Evolutionary conservation across 2,888 invertebrate species (phyloP), one percentile per base, ranked within the genome.

Genomic region (Papilio elwesi): DNA sequence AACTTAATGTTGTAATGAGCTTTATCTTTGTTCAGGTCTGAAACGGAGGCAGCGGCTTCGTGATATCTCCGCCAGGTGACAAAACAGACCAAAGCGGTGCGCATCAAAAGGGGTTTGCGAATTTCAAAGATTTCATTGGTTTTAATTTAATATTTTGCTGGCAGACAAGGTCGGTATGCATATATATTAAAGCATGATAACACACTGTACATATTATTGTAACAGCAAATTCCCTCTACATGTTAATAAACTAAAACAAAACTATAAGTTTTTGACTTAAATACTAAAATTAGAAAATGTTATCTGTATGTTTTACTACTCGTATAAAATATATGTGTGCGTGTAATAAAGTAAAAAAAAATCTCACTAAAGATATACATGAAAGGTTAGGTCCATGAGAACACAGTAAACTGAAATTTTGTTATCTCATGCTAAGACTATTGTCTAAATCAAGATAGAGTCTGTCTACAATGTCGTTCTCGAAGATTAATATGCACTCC

Each of bases 1-100:
- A 86, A 86, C 83, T 87, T 86, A 84, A 85, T 83, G 85, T 84
- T 84, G 86, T 87, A 88, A 87, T 85, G 82, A 87, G 88, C 86
- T 88, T 86, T 84, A 82, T 83, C 81, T 79, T 75, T 75, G 74
- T 76, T 77, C 71, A 75, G 76, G 76, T 77, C 77, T 81, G 78
- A 79, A 82, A 80, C 77, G 75, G 77, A 76, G 64, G 70, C 26
- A 26, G 26, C 76, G 75, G 76, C 78, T 78, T 78, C 75, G 75
- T 76, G 78, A 82, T 80, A 78, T 78, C 78, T 77, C 72, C 74
- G 75, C 65, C 73, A 70, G 57, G 71, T 78, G 74, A 76, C 71
- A 75, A 73, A 74, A 74, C 76, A 74, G 70, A 38, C 43, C 8
- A 6, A 9, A 43, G 43, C 7, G 0, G 65, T 52, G 15, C 15